Base-by-base conservation (phyloP, 2,888 invertebrate species). In the Globia sparganii region DNA sequence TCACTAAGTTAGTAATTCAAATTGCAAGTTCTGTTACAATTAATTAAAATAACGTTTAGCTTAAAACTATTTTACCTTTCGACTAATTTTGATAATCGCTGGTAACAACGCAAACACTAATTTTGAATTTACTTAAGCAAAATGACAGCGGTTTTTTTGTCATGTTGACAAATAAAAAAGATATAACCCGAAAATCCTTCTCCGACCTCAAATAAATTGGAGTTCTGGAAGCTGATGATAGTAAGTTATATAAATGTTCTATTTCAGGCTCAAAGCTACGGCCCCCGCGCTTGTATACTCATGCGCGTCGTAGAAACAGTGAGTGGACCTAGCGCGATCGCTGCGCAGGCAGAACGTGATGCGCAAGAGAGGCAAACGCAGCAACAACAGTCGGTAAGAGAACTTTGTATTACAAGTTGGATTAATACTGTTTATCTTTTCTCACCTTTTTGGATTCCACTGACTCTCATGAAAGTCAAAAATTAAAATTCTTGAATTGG, bases 261-360 rank as follows among this genome's bases (percentile, higher is more conserved):
- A 6, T 70, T 21, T 0, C 95, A 98, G 97, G 99, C 99, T 0
- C 99, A 99, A 93, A 99, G 99, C 89, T 99, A 99, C 95, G 99
- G 99, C 0, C 99, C 99, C 0, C 98, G 99, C 87, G 99, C 99
- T 0, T 99, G 99, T 91, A 99, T 99, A 73, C 97, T 99, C 40
- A 99, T 99, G 99, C 98, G 99, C 84, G 98, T 99, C 70, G 99
- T 99, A 62, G 99, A 99, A 94, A 99, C 99, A 0, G 98, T 98
- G 71, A 98, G 98, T 11, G 98, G 98, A 0, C 95, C 95, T 4
- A 93, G 93, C 75, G 93, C 94, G 2, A 66, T 92, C 6, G 91
- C 92, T 79, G 92, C 92, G 37, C 89, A 85, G 70, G 88, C 91
- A 4, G 92, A 92, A 21, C 75, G 90, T 2, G 90, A 92, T 15